Evolutionary conservation across 2,113 vertebrate genomes (phyloP).

Genomic region (Brienomyrus brachyistius): DNA sequence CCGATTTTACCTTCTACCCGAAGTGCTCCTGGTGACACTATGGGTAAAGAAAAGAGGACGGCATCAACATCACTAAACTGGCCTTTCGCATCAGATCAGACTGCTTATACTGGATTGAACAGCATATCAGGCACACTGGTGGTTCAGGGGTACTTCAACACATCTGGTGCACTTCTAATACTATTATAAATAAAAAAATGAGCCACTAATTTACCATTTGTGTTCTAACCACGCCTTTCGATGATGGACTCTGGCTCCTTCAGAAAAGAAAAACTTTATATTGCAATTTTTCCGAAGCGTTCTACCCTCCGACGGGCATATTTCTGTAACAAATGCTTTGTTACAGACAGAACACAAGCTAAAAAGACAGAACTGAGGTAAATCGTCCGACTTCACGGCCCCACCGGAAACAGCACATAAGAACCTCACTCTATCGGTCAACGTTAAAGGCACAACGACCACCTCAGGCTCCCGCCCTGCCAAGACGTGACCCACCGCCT

Average conservation of each 20-base stretch:
- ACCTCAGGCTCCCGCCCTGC: not conserved
- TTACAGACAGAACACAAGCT: not conserved
- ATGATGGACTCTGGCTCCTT: not conserved
- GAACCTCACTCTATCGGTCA: not conserved
- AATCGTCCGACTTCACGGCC: not conserved
- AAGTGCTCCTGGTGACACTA: not conserved
- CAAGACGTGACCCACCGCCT: conserved; percentile 53
- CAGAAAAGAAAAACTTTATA: not conserved
- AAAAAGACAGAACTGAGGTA: not conserved
- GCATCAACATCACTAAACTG: not conserved
- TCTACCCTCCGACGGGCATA: not conserved
- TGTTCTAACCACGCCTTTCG: not conserved
- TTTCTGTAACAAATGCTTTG: not conserved
- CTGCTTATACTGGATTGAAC: not conserved
- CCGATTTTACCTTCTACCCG: not conserved
- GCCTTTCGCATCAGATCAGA: not conserved
- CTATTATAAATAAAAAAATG: not conserved
- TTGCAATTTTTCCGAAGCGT: not conserved
- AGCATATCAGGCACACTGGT: not conserved
- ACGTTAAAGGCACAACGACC: not conserved
- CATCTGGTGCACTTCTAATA: not conserved
- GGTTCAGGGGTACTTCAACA: not conserved
- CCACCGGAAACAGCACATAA: not conserved
- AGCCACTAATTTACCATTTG: not conserved
- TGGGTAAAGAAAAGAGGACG: not conserved